Evolutionary conservation across 2,797 vertebrate genomes (phyloP).

Genomic region (Anisognathus igniventris): DNA sequence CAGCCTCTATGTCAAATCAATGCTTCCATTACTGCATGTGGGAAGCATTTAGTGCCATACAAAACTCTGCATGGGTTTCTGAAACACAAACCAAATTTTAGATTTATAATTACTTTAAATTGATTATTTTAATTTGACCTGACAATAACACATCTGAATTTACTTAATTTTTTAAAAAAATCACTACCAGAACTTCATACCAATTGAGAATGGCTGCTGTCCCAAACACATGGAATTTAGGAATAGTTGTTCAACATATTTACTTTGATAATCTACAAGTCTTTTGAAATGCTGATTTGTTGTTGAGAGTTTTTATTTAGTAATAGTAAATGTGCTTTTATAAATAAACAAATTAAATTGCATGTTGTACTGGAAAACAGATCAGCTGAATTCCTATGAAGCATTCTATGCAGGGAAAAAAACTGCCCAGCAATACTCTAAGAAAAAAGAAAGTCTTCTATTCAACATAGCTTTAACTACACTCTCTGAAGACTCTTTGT

Average conservation of each 20-base stretch:
- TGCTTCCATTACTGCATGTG: background rate
- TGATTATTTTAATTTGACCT: background rate
- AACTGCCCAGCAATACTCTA: background rate
- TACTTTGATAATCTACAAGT: background rate
- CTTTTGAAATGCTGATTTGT: background rate
- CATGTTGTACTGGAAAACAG: background rate
- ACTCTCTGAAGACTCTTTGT: rapidly evolving
- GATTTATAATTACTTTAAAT: background rate
- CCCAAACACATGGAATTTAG: background rate
- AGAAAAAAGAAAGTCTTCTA: background rate
- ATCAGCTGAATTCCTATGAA: background rate
- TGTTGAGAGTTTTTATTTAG: background rate
- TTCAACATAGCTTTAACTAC: background rate
- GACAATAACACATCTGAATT: constrained; percentile 13
- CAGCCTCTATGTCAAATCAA: background rate
- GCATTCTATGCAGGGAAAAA: background rate
- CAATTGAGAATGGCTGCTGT: background rate
- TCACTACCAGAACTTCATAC: background rate
- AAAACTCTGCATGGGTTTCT: background rate
- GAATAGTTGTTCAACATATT: background rate
- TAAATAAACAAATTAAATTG: background rate
- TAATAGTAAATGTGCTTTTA: background rate
- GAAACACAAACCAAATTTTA: constrained; percentile 7
- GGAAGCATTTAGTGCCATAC: constrained; percentile 2
- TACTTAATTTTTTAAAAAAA: background rate